Evolutionary conservation across 2,113 vertebrate genomes (phyloP).

Genomic region (Nothoprocta perdicaria): DNA sequence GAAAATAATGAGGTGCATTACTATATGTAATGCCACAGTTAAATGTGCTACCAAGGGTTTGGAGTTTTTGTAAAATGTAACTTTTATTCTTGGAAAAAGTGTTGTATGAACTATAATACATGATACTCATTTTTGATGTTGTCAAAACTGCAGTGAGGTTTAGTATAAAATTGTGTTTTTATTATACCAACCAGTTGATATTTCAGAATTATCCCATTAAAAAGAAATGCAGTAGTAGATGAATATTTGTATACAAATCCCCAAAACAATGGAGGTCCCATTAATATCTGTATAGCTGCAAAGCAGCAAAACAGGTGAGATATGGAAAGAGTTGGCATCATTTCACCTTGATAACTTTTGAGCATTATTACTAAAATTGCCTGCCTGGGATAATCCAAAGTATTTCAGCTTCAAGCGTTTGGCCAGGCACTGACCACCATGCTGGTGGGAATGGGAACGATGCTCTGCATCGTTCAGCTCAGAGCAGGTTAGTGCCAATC

Average conservation of each 20-base stretch:
- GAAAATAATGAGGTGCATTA: not conserved
- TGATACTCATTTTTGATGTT: not conserved
- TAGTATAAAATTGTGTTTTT: not conserved
- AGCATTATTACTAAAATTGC: not conserved
- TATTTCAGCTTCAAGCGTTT: not conserved
- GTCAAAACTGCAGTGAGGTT: not conserved
- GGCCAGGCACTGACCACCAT: not conserved
- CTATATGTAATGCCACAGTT: not conserved
- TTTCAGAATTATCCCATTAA: not conserved
- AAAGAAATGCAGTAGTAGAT: not conserved
- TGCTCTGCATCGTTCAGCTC: not conserved
- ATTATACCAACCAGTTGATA: not conserved
- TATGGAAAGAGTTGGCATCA: not conserved
- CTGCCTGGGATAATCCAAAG: not conserved
- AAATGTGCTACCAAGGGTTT: not conserved
- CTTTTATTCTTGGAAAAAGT: not conserved
- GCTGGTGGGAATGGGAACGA: not conserved
- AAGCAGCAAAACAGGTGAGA: slow-evolving; percentile 35
- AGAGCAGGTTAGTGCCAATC: not conserved
- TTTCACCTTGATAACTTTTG: not conserved
- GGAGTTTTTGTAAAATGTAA: not conserved
- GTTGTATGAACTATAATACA: not conserved
- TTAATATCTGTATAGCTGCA: slow-evolving; percentile 40
- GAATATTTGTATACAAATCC: not conserved
- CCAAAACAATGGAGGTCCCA: not conserved